Base-by-base conservation (phyloP, 2,797 vertebrate species). In the Cottoperca gobio region DNA sequence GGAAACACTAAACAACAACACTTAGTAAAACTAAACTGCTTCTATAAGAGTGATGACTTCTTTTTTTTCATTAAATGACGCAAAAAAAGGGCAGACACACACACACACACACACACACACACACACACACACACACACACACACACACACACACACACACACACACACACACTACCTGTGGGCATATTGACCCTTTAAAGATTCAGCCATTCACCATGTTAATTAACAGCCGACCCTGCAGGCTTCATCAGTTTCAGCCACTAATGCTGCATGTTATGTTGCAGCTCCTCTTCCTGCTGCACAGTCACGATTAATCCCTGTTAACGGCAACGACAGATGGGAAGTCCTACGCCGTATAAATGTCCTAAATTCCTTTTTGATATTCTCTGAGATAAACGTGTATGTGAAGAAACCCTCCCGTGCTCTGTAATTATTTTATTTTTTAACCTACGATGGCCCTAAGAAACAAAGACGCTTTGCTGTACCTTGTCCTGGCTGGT, bases 401-500 rank as follows among this genome's bases (percentile, higher is more conserved):
- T n/a, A n/a, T n/a, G n/a, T n/a, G n/a, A n/a, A n/a, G n/a, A n/a
- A n/a, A n/a, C 6, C 3, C 28, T 6, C 28, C 28, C 28, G 28
- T 28, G 28, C 3, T 6, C 28, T 28, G 28, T 4, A 28, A 28
- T 28, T 28, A 28, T 28, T 6, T 28, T 28, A 28, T 6, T 28
- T 28, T 6, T 28, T 28, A 28, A 28, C 28, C 28, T 28, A 28
- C 28, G 28, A 3, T 28, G 28, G 28, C 28, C 28, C 28, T 6
- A 28, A 31, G 8, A 7, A 33, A 33, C 8, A 7, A 26, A 24
- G 68, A 21, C 1, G 35, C 1, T 46, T 17, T 26, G n/a, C 19
- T 1, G 19, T 76, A 92, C 97, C 97, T 95, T 94, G 10, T 96
- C 94, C 0, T 95, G 94, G 57, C 72, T 76, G 1, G 84, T 35